Base-by-base conservation (phyloP, 2,113 vertebrate genomes). In the Enhydra lutris region DNA sequence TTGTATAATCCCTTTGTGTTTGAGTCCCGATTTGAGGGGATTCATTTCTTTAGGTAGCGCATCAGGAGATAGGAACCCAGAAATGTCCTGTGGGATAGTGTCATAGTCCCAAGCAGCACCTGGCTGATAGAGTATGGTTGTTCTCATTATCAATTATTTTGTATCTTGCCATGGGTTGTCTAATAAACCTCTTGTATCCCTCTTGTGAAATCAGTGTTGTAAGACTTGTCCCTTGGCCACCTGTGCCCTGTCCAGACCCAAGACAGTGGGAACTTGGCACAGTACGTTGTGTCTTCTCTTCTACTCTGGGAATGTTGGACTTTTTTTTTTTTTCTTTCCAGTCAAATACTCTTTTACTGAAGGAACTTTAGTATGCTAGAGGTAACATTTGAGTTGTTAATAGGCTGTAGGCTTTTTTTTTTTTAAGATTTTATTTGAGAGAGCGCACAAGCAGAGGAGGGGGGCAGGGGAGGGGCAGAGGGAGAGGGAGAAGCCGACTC, bases 121-220 rank as follows among this genome's bases (percentile, higher is more conserved):
- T 94, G 65, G 20, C 63, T 82, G 29, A 61, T 76, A 87, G 86
- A 59, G 31, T 96, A 26, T 94, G 61, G 39, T 74, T 79, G 26
- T 59, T 91, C 7, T 4, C 36, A 7, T 94, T 50, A 21, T 95
- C 89, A 21, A 92, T 97, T 52, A 20, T 91, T 97, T 96, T 95
- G 84, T 97, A 82, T 95, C 71, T 94, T 91, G 74, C 50, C 59
- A 7, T 87, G 65, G 55, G 69, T 55, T 97, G 80, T 89, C 91
- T 97, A 98, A 97, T 98, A 98, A 98, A 98, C 45, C 45, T 97
- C 73, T 95, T 80, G 69, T 45, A 90, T 73, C 42, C 55, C 89
- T 94, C 34, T 95, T 55, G 36, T 97, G 93, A 90, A 90, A 87
- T 76, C 61, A 42, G 1, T 73, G 39, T 92, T 50, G 6, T 78